A percentile compares a stretch with the other conserved stretches of the same genome.
Evolutionary conservation across 2,888 invertebrate genomes (phyloP).

Genomic region (Ecdyonurus torrentis): DNA sequence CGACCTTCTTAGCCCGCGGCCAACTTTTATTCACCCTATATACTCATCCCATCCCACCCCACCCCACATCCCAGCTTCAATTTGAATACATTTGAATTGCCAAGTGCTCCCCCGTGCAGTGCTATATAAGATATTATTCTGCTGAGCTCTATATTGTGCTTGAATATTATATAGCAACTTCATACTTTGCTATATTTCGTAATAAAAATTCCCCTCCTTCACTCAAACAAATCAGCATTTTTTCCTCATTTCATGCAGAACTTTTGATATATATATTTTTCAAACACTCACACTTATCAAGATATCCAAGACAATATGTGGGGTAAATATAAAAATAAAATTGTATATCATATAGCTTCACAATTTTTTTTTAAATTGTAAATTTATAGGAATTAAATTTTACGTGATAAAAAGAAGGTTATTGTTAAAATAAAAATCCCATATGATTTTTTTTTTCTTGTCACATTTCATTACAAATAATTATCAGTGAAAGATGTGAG

Average conservation of each 20-base stretch:
- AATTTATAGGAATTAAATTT: background rate
- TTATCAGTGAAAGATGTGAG: too few species aligned
- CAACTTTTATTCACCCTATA: too few species aligned
- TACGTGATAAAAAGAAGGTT: too few species aligned
- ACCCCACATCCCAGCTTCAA: background rate
- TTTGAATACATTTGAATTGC: background rate
- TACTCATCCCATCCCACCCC: too few species aligned
- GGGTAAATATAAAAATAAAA: background rate
- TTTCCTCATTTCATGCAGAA: background rate
- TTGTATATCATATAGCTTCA: background rate
- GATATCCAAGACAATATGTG: background rate
- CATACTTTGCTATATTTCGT: background rate
- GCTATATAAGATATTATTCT: background rate
- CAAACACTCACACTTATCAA: background rate
- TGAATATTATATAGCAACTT: background rate
- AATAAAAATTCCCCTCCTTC: background rate
- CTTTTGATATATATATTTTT: background rate
- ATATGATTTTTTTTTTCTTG: too few species aligned
- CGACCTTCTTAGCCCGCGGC: too few species aligned
- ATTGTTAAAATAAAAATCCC: too few species aligned
- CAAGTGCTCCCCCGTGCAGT: background rate
- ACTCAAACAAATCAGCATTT: background rate
- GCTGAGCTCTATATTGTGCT: background rate
- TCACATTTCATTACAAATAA: too few species aligned
- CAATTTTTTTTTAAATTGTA: background rate